phyloP scores from a whole-genome alignment of 35 echinoderm and acorn worm genomes.

The Heliocidaris erythrogramma region DNA sequence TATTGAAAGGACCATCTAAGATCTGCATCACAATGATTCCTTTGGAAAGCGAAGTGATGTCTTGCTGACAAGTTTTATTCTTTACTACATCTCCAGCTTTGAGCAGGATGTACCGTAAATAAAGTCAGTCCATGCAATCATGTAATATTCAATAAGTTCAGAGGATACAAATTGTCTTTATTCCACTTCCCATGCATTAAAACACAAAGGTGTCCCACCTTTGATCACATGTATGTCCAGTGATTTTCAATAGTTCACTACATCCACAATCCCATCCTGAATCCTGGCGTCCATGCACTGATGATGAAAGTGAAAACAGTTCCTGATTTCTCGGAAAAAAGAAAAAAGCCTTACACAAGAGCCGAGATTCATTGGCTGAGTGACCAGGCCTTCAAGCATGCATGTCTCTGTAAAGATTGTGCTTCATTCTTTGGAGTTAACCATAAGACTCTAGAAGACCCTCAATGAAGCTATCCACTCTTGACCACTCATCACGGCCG shows the following conservation, averaged over 20 bases:
- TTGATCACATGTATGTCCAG: no score
- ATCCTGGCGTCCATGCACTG: not conserved
- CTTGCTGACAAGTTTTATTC: not conserved
- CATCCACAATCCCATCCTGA: not conserved
- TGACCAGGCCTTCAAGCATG: not conserved
- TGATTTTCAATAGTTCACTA: no score
- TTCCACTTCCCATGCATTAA: not conserved
- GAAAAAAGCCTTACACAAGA: not conserved
- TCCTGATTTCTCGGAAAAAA: not conserved
- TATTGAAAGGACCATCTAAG: not conserved
- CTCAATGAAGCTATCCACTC: slow-evolving; percentile 1
- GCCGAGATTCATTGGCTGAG: not conserved
- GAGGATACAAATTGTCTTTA: not conserved
- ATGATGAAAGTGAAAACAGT: not conserved
- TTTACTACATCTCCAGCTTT: not conserved
- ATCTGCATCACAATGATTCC: not conserved
- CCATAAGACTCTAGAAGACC: not conserved
- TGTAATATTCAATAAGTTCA: not conserved
- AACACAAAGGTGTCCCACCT: not conserved
- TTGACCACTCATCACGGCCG: slow-evolving; percentile 14
- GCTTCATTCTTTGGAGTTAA: not conserved
- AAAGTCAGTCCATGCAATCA: not conserved
- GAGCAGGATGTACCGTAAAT: not conserved
- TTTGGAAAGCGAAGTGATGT: not conserved
- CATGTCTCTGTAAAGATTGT: not conserved